Evolutionary conservation across 2,888 invertebrate genomes (phyloP).

Genomic region (Eucera pruinosa): DNA sequence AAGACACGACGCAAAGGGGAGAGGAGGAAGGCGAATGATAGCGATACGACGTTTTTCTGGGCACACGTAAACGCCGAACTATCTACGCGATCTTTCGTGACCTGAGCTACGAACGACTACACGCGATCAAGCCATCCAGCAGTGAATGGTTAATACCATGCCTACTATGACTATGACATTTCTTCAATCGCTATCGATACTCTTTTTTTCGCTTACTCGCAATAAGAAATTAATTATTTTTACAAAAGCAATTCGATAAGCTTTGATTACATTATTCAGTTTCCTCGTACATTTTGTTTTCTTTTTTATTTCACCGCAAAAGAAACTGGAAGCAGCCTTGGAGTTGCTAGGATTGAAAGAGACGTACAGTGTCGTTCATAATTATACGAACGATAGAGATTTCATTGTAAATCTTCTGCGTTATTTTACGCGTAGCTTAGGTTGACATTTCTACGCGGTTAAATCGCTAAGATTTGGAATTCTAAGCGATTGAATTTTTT

Average conservation of each 20-base stretch:
- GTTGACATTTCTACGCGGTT: too few species aligned
- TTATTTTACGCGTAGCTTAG: background rate
- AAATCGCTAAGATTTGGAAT: too few species aligned
- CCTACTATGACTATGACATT: background rate
- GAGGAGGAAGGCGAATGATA: constrained; percentile 16
- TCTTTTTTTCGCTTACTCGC: too few species aligned
- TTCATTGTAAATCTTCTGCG: too few species aligned
- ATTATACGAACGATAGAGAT: too few species aligned
- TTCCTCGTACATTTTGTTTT: background rate
- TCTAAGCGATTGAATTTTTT: too few species aligned
- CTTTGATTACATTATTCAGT: background rate
- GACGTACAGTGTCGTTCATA: too few species aligned
- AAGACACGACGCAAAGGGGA: background rate
- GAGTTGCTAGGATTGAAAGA: background rate
- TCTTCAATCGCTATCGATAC: background rate
- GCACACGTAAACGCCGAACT: constrained; percentile 27
- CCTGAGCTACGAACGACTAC: constrained; percentile 39
- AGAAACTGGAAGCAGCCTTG: background rate
- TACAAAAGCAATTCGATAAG: too few species aligned
- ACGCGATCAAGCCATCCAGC: background rate
- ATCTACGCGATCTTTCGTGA: constrained; percentile 60
- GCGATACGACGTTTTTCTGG: constrained; percentile 38
- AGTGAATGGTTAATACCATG: background rate
- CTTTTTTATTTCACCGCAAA: background rate
- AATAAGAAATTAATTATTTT: too few species aligned